A percentile compares a stretch with the other conserved stretches of the same genome.
phyloP scores from a whole-genome alignment of 2,888 invertebrate species.

The Drosophila sordidapex region DNA sequence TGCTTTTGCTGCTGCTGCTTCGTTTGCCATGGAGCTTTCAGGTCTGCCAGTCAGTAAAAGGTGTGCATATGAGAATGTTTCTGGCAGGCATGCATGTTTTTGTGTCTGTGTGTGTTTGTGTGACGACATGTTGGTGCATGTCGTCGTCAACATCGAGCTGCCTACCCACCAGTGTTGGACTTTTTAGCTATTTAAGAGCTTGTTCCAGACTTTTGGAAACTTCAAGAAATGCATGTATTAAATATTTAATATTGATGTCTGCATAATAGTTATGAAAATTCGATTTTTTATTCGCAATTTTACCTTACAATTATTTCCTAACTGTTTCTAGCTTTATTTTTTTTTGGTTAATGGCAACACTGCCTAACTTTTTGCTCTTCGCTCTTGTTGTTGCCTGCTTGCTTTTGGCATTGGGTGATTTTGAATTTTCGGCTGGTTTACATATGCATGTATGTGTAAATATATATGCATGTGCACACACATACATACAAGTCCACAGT shows the following conservation, averaged over 20 bases:
- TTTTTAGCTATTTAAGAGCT: background rate
- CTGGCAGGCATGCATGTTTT: slow-evolving; percentile 30
- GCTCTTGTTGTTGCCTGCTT: slow-evolving; percentile 24
- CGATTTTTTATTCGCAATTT: background rate
- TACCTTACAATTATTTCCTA: background rate
- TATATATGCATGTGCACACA: background rate
- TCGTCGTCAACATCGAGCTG: slow-evolving; percentile 55
- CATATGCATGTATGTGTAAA: background rate
- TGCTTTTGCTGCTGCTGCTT: slow-evolving; percentile 20
- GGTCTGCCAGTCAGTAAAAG: slow-evolving; percentile 46
- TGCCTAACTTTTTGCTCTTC: background rate
- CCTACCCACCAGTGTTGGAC: slow-evolving; percentile 1
- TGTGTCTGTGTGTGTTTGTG: slow-evolving; percentile 25
- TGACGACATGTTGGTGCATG: slow-evolving; percentile 74
- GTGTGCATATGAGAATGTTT: slow-evolving; percentile 56
- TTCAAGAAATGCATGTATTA: background rate
- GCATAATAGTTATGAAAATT: background rate
- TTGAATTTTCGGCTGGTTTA: slow-evolving; percentile 54
- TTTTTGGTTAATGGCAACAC: background rate
- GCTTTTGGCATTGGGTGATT: slow-evolving; percentile 55
- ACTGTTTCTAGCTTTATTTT: background rate
- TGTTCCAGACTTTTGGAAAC: background rate
- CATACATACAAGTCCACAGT: slow-evolving; percentile 22
- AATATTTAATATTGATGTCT: background rate
- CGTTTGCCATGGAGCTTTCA: slow-evolving; percentile 34